Percentiles rank a stretch among this genome's conserved stretches.
Conservation (phyloP, 2,113 vertebrate species). For the Odocoileus hemionus region DNA sequence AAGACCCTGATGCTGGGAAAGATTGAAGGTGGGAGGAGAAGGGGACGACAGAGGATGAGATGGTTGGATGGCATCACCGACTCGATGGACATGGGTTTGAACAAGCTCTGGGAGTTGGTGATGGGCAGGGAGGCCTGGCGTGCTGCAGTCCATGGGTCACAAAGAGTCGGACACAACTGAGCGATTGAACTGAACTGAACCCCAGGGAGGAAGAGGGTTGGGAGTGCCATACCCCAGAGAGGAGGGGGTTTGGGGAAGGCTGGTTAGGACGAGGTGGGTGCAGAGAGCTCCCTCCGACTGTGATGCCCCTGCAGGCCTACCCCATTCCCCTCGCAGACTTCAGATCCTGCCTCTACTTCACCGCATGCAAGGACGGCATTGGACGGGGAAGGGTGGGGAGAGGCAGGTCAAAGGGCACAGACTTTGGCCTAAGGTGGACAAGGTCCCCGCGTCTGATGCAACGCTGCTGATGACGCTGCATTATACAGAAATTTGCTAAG, state of each 20-base stretch:
- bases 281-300: background rate
- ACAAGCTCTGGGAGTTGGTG: rapidly evolving
- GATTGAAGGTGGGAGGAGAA: background rate
- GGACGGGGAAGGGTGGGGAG: background rate
- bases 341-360: background rate
- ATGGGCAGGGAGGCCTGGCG: background rate
- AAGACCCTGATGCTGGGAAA: background rate
- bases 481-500: background rate
- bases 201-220: rapidly evolving
- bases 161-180: background rate
- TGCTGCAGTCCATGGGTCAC: background rate
- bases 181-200: background rate
- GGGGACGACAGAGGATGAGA: background rate
- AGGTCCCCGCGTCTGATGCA: background rate
- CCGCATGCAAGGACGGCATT: background rate
- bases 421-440: background rate
- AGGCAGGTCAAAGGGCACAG: background rate
- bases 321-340: too few relatives aligned
- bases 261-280: background rate
- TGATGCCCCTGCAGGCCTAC: background rate
- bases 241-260: rapidly evolving
- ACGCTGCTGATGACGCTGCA: too few relatives aligned
- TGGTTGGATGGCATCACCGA: background rate
- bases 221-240: background rate
- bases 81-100: background rate